These are phyloP conservation scores for Scortum barcoo DNA, from an alignment of 2,113 vertebrate genomes.

Conservation along the genomic window DNA sequence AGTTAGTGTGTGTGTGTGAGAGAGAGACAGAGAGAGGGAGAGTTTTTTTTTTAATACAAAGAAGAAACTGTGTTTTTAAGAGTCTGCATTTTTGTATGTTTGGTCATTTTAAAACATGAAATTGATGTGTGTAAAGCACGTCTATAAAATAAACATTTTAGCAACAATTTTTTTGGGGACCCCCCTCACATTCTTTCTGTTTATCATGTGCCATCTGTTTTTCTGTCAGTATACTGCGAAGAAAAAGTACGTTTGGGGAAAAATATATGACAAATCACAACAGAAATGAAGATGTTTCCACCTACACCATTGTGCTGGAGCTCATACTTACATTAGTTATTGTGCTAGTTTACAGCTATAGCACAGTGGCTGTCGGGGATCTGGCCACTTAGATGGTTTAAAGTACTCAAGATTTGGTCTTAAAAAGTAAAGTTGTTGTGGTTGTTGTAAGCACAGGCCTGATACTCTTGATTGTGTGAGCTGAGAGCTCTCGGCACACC, in stretches of 20 bases:
- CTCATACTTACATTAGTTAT: neutral
- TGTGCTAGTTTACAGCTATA: neutral
- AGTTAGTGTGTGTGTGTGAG: slow-evolving; percentile 3
- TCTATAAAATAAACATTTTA: neutral
- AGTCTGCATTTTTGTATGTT: neutral
- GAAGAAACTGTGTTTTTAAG: neutral
- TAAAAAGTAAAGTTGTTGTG: neutral
- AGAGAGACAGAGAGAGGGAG: neutral
- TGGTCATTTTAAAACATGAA: neutral
- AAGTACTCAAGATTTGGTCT: neutral
- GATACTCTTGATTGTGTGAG: neutral
- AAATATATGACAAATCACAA: neutral
- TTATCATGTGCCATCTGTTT: neutral
- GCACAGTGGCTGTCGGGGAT: neutral
- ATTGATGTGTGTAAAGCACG: neutral
- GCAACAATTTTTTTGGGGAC: too few species aligned
- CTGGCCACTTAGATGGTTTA: neutral
- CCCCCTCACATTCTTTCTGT: neutral
- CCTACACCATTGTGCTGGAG: neutral
- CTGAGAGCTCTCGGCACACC: slow-evolving; percentile 5
- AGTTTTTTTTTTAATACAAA: neutral
- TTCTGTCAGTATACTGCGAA: neutral
- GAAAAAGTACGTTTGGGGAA: neutral
- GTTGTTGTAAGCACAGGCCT: neutral
- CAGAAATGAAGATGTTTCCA: neutral